phyloP scores from a whole-genome alignment of 92 coral and sea anemone genomes.

The Siderastrea siderea region DNA sequence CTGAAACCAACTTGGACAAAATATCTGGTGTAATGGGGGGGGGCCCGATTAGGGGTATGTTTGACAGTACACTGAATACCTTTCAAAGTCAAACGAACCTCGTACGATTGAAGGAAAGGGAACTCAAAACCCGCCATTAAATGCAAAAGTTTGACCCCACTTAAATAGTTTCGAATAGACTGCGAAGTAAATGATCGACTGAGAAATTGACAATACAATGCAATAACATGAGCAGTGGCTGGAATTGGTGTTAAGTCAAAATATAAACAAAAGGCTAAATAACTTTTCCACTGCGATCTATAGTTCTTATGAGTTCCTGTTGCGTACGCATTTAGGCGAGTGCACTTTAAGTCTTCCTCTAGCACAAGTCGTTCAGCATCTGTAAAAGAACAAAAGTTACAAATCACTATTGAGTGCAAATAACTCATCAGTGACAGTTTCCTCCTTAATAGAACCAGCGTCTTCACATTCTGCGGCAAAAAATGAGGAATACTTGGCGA shows the following conservation, averaged over 20 bases:
- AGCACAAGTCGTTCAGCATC: conserved; percentile 7
- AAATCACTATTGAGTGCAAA: conserved; percentile 20
- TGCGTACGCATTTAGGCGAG: conserved; percentile 3
- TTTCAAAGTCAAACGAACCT: conserved; percentile 18
- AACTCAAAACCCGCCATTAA: conserved; percentile 26
- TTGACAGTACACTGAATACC: conserved; percentile 16
- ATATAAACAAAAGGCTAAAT: conserved; percentile 28
- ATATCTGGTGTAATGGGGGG: conserved; percentile 32
- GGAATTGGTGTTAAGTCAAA: conserved; percentile 27
- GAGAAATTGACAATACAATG: neutral
- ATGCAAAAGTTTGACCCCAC: conserved; percentile 56
- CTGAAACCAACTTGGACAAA: conserved; percentile 20
- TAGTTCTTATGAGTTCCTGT: conserved; percentile 8
- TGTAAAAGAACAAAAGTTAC: conserved; percentile 21
- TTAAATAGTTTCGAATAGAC: neutral
- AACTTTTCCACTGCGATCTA: conserved; percentile 26
- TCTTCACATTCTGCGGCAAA: conserved; percentile 25
- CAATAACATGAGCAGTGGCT: conserved; percentile 17
- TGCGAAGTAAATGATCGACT: too few species aligned
- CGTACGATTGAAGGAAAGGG: conserved; percentile 20
- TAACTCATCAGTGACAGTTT: conserved; percentile 31
- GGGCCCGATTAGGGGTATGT: conserved; percentile 35
- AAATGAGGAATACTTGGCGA: neutral
- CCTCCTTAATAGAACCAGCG: neutral
- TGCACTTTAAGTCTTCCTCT: conserved; percentile 6